These are phyloP conservation scores for Zosterops hypoxanthus DNA, from an alignment of 2,113 vertebrate species.

Conservation along the genomic window DNA sequence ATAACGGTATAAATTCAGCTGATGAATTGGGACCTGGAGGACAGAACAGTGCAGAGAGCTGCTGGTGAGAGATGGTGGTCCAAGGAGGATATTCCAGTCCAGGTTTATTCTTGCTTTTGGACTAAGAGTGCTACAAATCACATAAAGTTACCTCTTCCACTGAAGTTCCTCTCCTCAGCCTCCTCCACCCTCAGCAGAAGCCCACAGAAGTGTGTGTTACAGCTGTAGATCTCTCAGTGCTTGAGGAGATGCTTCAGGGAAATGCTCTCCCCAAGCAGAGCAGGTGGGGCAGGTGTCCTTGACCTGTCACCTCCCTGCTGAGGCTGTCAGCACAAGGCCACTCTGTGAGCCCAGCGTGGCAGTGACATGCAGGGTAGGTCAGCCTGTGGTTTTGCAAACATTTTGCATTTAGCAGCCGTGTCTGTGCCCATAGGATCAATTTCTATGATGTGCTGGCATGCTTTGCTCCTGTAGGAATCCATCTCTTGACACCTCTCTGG, in stretches of 20 bases:
- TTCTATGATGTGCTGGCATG: neutral
- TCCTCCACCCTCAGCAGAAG: neutral
- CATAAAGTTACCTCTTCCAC: neutral
- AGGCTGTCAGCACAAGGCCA: neutral
- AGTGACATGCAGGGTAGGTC: fast-evolving
- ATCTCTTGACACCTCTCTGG: neutral
- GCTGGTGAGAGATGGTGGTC: neutral
- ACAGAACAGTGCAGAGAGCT: neutral
- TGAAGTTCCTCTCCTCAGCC: neutral
- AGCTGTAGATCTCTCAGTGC: neutral
- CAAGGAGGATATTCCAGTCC: neutral
- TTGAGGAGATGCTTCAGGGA: neutral
- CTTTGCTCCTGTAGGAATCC: neutral
- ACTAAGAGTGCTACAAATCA: neutral
- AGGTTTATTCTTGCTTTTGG: neutral
- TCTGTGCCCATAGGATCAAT: neutral
- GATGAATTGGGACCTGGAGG: neutral
- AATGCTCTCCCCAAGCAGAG: neutral
- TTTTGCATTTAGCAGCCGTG: neutral
- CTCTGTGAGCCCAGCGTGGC: neutral
- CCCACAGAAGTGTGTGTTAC: neutral
- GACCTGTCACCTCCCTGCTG: neutral
- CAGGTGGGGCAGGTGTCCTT: neutral
- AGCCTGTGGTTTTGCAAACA: neutral
- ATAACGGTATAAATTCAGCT: neutral